Evolutionary conservation across 1,140 invertebrate genomes (phyloP).

Genomic region (Propsilocerus akamusi): DNA sequence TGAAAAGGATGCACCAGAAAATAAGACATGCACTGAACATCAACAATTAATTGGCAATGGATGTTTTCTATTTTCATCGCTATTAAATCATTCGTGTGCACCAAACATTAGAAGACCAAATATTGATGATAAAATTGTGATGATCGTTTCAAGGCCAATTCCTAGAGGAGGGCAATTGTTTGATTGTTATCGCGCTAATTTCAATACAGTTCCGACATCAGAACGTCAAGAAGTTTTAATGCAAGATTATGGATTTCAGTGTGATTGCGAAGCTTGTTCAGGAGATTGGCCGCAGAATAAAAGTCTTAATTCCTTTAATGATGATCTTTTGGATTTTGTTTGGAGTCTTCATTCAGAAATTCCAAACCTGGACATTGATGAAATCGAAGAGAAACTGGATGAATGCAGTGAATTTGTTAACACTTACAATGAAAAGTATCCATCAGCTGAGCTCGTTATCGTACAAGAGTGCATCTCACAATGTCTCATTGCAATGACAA

Average conservation of each 20-base stretch:
- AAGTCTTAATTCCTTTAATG: slow-evolving; percentile 13
- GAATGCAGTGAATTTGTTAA: background rate
- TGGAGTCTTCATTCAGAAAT: background rate
- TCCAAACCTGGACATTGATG: no score
- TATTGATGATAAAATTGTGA: slow-evolving; percentile 28
- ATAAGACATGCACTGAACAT: background rate
- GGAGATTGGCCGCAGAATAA: slow-evolving; percentile 55
- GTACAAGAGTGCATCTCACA: background rate
- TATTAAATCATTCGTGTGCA: slow-evolving; percentile 79
- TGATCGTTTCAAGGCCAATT: slow-evolving; percentile 42
- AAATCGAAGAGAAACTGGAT: background rate
- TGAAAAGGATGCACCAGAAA: background rate
- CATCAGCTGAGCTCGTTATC: background rate
- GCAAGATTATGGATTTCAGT: slow-evolving; percentile 74
- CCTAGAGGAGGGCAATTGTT: slow-evolving; percentile 42
- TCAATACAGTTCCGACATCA: slow-evolving; percentile 12
- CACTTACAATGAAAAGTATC: background rate
- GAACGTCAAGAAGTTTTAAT: slow-evolving; percentile 44
- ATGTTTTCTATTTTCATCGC: background rate
- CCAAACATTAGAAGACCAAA: slow-evolving; percentile 56
- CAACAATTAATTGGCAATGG: background rate
- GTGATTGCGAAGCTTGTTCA: slow-evolving; percentile 58
- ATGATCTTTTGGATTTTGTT: background rate
- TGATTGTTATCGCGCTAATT: slow-evolving; percentile 31
- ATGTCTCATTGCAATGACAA: background rate